These are phyloP conservation scores for Polydrusus cervinus DNA, from an alignment of 2,888 invertebrate genomes.

Conservation along the genomic window DNA sequence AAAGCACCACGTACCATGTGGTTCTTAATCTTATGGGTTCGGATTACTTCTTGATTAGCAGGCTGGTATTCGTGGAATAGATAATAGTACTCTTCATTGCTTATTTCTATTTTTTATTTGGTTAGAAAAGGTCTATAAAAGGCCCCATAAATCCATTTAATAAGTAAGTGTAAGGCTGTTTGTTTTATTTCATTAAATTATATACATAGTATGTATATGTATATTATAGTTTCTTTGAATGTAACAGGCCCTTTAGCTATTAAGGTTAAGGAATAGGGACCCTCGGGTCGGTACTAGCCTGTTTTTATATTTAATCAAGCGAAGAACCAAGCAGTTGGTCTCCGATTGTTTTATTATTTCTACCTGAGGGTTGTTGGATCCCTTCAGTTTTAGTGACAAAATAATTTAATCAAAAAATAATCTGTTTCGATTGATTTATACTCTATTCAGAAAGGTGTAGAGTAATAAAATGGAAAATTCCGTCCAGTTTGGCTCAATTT, in stretches of 20 bases:
- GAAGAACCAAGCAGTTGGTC: neutral
- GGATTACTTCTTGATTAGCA: neutral
- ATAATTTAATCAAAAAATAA: neutral
- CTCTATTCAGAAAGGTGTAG: too few relatives aligned
- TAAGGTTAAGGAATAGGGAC: neutral
- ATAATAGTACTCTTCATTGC: too few relatives aligned
- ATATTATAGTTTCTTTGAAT: too few relatives aligned
- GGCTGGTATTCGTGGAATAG: conserved; percentile 11
- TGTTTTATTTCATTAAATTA: too few relatives aligned
- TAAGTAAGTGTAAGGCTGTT: too few relatives aligned
- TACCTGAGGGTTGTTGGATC: neutral
- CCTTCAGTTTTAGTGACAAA: neutral
- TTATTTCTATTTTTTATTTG: too few relatives aligned
- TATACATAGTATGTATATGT: too few relatives aligned
- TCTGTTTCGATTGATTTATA: neutral
- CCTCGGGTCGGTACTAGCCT: neutral
- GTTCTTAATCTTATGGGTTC: conserved; percentile 3
- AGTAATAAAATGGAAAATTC: too few relatives aligned
- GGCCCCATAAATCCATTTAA: too few relatives aligned
- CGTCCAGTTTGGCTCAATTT: too few relatives aligned
- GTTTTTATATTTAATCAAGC: conserved; percentile 20
- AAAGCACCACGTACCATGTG: conserved; percentile 38
- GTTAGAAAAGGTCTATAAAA: too few relatives aligned
- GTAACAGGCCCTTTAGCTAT: too few relatives aligned
- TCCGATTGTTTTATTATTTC: conserved; percentile 7